phyloP scores from a whole-genome alignment of 2,888 invertebrate species.

The Phytoseiulus persimilis region DNA sequence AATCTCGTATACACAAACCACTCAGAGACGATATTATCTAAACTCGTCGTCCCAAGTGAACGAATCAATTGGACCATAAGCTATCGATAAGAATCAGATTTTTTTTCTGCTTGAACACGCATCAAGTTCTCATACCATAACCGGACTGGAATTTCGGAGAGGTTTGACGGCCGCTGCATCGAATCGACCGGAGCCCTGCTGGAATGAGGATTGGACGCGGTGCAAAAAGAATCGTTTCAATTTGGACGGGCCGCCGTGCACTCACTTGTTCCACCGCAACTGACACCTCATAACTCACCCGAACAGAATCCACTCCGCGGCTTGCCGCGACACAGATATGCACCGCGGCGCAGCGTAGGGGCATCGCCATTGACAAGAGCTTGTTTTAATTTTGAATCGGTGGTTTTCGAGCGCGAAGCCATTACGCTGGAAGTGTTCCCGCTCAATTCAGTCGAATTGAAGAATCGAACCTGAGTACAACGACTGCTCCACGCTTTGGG shows the following conservation, averaged over 20 bases:
- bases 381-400: neutral
- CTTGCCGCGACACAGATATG: neutral
- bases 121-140: too few relatives aligned
- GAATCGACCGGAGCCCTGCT: too few relatives aligned
- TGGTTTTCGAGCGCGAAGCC: neutral
- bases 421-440: neutral
- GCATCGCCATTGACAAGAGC: neutral
- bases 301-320: neutral
- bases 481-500: neutral
- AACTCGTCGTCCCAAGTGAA: neutral
- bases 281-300: neutral
- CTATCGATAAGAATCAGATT: too few relatives aligned
- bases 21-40: neutral
- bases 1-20: neutral
- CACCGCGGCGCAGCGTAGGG: neutral
- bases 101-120: too few relatives aligned
- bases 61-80: too few relatives aligned
- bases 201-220: too few relatives aligned
- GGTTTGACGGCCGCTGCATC: too few relatives aligned
- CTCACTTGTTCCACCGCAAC: neutral
- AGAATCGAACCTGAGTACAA: neutral
- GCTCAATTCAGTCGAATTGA: neutral
- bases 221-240: too few relatives aligned
- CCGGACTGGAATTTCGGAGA: too few relatives aligned
- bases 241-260: neutral